Conservation (phyloP, 2,113 vertebrate genomes). For the Dunckerocampus dactyliophorus region DNA sequence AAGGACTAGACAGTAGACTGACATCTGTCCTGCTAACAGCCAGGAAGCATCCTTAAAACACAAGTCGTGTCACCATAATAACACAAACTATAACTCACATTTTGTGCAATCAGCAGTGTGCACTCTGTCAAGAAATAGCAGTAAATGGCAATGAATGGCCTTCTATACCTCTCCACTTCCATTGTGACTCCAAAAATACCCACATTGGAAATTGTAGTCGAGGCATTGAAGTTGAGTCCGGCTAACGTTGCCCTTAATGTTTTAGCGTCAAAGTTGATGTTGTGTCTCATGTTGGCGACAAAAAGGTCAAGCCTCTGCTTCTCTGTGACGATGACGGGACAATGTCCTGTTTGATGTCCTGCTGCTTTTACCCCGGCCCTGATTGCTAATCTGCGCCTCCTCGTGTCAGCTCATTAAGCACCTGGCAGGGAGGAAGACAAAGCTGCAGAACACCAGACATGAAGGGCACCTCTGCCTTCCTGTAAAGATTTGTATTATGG, state of each 20-base stretch:
- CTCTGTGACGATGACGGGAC: not conserved
- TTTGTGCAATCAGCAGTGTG: too few species aligned
- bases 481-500: not conserved
- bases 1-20: too few species aligned
- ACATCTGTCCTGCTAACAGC: too few species aligned
- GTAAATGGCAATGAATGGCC: not conserved
- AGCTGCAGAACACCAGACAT: slow-evolving; percentile 14
- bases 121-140: not conserved
- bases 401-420: slow-evolving; percentile 45
- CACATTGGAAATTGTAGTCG: too few species aligned
- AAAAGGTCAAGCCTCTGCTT: not conserved
- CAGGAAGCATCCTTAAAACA: too few species aligned
- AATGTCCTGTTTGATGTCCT: slow-evolving; percentile 12
- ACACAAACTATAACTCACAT: too few species aligned
- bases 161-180: not conserved
- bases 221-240: too few species aligned
- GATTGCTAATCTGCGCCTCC: slow-evolving; percentile 39
- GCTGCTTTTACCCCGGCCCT: slow-evolving; percentile 30
- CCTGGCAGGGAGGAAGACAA: slow-evolving; percentile 26
- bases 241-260: too few species aligned
- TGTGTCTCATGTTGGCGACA: not conserved
- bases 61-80: too few species aligned
- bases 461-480: slow-evolving; percentile 9
- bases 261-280: too few species aligned
- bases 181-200: not conserved